Percentiles rank a stretch among this genome's conserved stretches.
Evolutionary conservation across 2,113 vertebrate species (phyloP).

Genomic region (Machaerirhynchus nigripectus): DNA sequence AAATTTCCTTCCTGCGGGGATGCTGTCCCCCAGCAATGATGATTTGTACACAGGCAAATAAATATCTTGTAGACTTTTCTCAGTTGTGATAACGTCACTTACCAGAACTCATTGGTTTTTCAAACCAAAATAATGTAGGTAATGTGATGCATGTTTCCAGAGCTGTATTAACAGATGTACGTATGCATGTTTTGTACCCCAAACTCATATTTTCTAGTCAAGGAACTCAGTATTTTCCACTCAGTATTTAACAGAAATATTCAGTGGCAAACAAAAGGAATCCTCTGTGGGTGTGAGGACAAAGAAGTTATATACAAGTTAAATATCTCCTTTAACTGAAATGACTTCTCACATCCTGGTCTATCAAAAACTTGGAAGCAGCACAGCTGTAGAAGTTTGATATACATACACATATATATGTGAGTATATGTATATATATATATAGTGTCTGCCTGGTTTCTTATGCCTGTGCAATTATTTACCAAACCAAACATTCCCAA

Average conservation of each 20-base stretch:
- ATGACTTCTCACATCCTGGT: neutral
- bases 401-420: no score
- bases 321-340: neutral
- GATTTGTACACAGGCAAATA: neutral
- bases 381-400: neutral
- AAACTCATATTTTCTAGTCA: neutral
- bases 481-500: neutral
- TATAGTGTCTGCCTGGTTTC: neutral
- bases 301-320: neutral
- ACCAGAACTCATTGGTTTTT: neutral
- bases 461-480: neutral
- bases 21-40: neutral
- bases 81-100: neutral
- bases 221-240: neutral
- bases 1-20: slow-evolving; percentile 25
- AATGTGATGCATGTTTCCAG: neutral
- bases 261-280: neutral
- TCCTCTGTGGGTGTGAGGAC: neutral
- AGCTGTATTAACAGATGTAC: neutral
- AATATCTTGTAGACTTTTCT: neutral
- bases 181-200: neutral
- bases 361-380: neutral
- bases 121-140: neutral
- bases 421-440: neutral
- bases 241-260: neutral